Conservation (phyloP, 2,113 vertebrate species). For the Poeciliopsis turrubarensis region DNA sequence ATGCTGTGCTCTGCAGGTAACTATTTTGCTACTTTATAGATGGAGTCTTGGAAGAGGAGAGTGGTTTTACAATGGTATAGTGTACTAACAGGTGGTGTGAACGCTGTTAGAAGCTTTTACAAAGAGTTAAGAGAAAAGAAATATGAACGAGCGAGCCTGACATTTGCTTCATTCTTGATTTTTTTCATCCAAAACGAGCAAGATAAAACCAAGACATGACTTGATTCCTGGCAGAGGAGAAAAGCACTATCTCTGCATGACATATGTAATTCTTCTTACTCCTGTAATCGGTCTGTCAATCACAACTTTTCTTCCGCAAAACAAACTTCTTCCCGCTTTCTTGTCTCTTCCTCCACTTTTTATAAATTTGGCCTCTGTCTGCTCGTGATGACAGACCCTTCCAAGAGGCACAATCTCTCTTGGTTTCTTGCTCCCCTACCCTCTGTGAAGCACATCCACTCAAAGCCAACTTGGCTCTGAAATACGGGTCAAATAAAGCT, state of each 20-base stretch:
- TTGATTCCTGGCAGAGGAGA: slow-evolving; percentile 5
- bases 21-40: slow-evolving; percentile 66
- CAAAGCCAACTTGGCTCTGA: slow-evolving; percentile 67
- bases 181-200: slow-evolving; percentile 46
- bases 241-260: slow-evolving; percentile 16
- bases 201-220: slow-evolving; percentile 32
- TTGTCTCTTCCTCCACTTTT: slow-evolving; percentile 25
- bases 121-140: slow-evolving; percentile 37
- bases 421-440: slow-evolving; percentile 65
- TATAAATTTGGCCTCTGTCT: slow-evolving; percentile 35
- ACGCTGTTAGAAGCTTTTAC: slow-evolving; percentile 16
- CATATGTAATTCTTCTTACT: slow-evolving; percentile 34
- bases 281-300: background rate
- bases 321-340: background rate
- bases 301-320: slow-evolving; percentile 11
- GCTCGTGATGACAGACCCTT: slow-evolving; percentile 31
- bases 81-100: slow-evolving; percentile 68
- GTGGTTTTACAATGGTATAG: slow-evolving; percentile 61
- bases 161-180: slow-evolving; percentile 52
- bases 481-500: slow-evolving; percentile 64
- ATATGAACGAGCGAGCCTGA: slow-evolving; percentile 59
- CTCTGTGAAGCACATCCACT: slow-evolving; percentile 49
- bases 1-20: slow-evolving; percentile 61
- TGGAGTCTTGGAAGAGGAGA: slow-evolving; percentile 55
- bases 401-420: slow-evolving; percentile 58